phyloP scores from a whole-genome alignment of 2,797 vertebrate species.

The Clarias laeviceps region DNA sequence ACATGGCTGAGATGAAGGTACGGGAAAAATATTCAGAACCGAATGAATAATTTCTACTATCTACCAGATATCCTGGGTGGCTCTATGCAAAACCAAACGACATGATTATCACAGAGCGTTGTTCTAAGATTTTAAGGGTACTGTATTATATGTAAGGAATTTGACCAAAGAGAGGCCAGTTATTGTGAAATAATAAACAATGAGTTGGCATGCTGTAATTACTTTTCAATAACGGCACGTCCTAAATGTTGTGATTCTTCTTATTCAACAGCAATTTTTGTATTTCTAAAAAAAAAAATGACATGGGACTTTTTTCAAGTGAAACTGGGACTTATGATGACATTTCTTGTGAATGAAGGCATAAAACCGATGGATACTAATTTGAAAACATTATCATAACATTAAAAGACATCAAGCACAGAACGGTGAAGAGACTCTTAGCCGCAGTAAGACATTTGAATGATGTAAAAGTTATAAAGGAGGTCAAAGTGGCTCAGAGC shows the following conservation, averaged over 20 bases:
- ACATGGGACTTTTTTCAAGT: background rate
- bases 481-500: no score
- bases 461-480: no score
- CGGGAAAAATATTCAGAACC: background rate
- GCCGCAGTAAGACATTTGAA: no score
- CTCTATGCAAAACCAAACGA: conserved; percentile 9
- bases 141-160: no score
- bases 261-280: background rate
- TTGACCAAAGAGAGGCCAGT: background rate
- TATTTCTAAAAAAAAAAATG: background rate
- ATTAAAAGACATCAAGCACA: no score
- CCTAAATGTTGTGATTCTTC: background rate
- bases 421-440: no score
- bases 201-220: background rate
- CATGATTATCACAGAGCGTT: background rate
- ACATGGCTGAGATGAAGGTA: background rate
- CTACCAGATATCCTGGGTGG: background rate
- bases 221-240: background rate
- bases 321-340: no score
- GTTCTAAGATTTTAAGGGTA: background rate
- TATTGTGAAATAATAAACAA: background rate
- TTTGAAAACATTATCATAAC: no score
- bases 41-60: background rate
- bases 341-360: no score
- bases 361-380: no score